Evolutionary conservation across 2,888 invertebrate species (phyloP).

Genomic region (Macaria notata): DNA sequence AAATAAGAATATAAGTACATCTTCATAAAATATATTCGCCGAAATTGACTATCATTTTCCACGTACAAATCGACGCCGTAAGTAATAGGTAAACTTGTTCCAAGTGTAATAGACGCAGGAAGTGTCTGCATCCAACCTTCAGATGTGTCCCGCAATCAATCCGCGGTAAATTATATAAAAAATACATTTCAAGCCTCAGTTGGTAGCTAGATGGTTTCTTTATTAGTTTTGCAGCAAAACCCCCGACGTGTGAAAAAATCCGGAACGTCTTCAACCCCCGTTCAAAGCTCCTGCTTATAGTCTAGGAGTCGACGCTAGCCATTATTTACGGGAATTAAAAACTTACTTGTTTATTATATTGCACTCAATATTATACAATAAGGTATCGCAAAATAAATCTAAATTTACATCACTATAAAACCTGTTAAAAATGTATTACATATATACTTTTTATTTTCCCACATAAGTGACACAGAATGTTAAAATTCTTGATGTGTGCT

Average conservation of each 20-base stretch:
- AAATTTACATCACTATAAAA: too few relatives aligned
- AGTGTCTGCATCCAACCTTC: constrained; percentile 34
- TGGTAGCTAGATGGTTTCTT: constrained; percentile 80
- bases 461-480: too few relatives aligned
- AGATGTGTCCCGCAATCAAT: constrained; percentile 71
- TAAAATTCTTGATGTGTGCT: too few relatives aligned
- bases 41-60: too few relatives aligned
- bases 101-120: neutral
- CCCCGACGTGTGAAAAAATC: constrained; percentile 74
- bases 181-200: constrained; percentile 83
- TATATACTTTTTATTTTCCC: too few relatives aligned
- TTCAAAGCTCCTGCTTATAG: constrained; percentile 57
- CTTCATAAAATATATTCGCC: too few relatives aligned
- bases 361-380: neutral
- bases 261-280: constrained; percentile 67
- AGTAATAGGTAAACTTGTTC: too few relatives aligned
- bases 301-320: neutral
- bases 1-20: too few relatives aligned
- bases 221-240: constrained; percentile 78
- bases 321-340: neutral
- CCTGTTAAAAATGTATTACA: too few relatives aligned
- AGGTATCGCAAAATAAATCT: too few relatives aligned
- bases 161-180: constrained; percentile 82
- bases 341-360: neutral
- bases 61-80: too few relatives aligned